Conservation (phyloP, 2,888 invertebrate species). For the Agonopterix heracliana region DNA sequence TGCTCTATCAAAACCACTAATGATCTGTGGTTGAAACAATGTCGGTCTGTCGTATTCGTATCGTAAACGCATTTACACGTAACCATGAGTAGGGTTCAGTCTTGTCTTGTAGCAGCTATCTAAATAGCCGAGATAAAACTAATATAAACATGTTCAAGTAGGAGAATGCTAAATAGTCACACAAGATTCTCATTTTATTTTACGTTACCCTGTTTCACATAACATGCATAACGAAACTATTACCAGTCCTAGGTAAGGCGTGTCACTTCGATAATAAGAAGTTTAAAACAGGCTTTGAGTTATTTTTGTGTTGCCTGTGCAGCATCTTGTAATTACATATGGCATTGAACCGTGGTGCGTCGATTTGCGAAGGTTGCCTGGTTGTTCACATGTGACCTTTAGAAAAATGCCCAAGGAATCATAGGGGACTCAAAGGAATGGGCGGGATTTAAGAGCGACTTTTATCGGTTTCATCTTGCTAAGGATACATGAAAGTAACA, state of each 20-base stretch:
- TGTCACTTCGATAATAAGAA: slow-evolving; percentile 40
- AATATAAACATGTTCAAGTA: too few relatives aligned
- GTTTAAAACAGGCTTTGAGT: slow-evolving; percentile 24
- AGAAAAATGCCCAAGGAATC: slow-evolving; percentile 44
- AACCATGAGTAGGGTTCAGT: too few relatives aligned
- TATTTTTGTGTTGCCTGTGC: slow-evolving; percentile 33
- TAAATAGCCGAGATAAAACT: too few relatives aligned
- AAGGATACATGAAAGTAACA: too few relatives aligned
- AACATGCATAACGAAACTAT: slow-evolving; percentile 19
- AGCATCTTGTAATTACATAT: slow-evolving; percentile 53
- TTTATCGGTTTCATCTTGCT: too few relatives aligned
- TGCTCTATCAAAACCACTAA: too few relatives aligned
- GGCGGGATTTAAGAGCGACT: background rate
- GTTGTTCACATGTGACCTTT: slow-evolving; percentile 70
- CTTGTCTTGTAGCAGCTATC: too few relatives aligned
- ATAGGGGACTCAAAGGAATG: slow-evolving; percentile 25
- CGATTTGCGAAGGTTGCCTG: slow-evolving; percentile 43
- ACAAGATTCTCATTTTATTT: too few relatives aligned
- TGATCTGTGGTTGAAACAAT: too few relatives aligned
- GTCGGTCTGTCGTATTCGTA: too few relatives aligned
- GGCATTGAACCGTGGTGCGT: slow-evolving; percentile 44
- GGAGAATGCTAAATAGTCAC: too few relatives aligned
- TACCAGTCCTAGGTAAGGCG: slow-evolving; percentile 29
- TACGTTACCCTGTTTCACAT: slow-evolving; percentile 3
- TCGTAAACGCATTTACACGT: too few relatives aligned